Evolutionary conservation across 2,113 vertebrate genomes (phyloP), one percentile per base, ranked within the genome.

Genomic region (Cercopithecus mona): DNA sequence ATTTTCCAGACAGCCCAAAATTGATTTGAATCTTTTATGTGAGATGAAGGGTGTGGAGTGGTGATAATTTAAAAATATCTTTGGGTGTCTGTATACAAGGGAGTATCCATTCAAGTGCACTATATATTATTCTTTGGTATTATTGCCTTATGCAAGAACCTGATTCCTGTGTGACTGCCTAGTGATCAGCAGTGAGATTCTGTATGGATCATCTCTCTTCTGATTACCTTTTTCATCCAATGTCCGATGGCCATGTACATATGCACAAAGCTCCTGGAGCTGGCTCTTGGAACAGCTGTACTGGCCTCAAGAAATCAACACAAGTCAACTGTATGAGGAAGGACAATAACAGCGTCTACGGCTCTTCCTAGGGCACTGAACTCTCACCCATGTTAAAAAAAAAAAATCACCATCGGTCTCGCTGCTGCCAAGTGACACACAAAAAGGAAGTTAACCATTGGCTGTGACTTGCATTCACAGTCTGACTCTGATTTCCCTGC

Each of bases 401-500:
- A 90, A 90, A 85, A 93, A 70, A 40, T 88, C 40, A 45, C 76
- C 40, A 73, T 59, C 93, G 35, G 70, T 96, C 95, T 94, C 22
- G 27, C 96, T 18, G 25, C 89, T 96, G 97, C 79, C 95, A 95
- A 88, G 95, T n/a, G 96, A 96, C 96, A 96, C 97, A 96, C 96
- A 98, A 93, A 97, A 96, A 97, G 97, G 98, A 97, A 83, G 97
- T 59, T 93, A 97, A 96, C 96, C 94, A 96, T 87, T 94, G 88
- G 97, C 95, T 91, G 97, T 92, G 50, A 90, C 95, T 97, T 40
- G 81, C 94, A 94, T 96, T 98, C 98, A 85, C 93, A 80, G 96
- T 96, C 96, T 57, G 95, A 94, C 88, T 98, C 94, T 83, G 92
- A 94, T 97, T 94, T 97, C 97, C 83, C 96, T 76, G 93, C 81